Base-by-base conservation (phyloP, 2,113 vertebrate species). In the Dipodomys ordii region DNA sequence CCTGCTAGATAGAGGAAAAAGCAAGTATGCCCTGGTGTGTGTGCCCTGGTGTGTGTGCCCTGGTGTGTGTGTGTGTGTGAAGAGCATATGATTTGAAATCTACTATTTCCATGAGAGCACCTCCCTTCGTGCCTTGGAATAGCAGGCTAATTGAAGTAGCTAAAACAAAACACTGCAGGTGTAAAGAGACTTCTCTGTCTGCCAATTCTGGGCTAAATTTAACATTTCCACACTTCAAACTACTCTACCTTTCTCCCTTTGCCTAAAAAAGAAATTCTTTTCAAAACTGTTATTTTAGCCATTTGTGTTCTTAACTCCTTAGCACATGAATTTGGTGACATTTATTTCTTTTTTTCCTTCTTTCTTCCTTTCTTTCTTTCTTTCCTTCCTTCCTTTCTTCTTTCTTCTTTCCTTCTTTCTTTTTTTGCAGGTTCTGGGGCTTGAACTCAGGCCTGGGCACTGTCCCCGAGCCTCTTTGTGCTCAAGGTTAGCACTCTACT, bases 261-360 rank as follows among this genome's bases (percentile, higher is more conserved):
- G 74, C 74, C 49, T 53, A n/a, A 79, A 79, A 32, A 73, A 3
- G 22, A 60, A 46, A 92, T 94, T 92, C 32, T 60, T 32, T 91
- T 87, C 72, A 44, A 83, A 88, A 69, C 0, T n/a, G 20, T 30
- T 22, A 7, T 60, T 79, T 79, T 11, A 20, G 46, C 78, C 19
- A 39, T 83, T 92, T 67, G 6, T 53, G 9, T 19, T 79, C 16
- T n/a, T 23, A 23, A 20, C 44, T 82, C 35, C 22, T 67, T 19
- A 49, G 74, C 69, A 20, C 1, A 1, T 32, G 23, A 44, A 32
- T 49, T 23, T 23, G 22, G 18, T 88, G 49, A 71, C 57, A 9
- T 35, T 79, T 69, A 8, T 4, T 11, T 1, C 35, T 3, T 39
- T 39, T 3, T 3, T 39, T 39, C 35, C 35, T 39, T 39, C 35